These are phyloP conservation scores for Drosophila hydei DNA, from an alignment of 1,140 invertebrate genomes.

Conservation along the genomic window DNA sequence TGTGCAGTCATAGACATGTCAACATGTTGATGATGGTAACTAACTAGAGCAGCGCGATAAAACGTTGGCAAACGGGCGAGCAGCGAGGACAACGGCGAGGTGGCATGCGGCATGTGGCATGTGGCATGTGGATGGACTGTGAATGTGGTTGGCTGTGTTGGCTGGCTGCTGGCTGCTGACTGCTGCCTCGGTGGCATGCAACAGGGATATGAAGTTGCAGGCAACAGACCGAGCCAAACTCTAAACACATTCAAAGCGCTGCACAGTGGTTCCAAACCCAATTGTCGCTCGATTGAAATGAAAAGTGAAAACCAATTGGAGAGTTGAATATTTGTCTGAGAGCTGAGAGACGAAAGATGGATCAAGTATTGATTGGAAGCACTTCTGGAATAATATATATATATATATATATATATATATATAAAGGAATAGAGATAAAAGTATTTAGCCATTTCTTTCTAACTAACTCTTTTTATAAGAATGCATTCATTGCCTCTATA, in stretches of 20 bases:
- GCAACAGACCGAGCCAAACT: slow-evolving; percentile 44
- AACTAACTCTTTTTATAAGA: no score
- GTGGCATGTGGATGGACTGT: slow-evolving; percentile 18
- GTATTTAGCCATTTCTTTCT: no score
- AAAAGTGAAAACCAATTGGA: no score
- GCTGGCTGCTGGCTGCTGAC: neutral
- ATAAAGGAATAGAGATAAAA: no score
- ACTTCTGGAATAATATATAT: no score
- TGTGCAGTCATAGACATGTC: slow-evolving; percentile 80
- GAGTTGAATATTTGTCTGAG: no score
- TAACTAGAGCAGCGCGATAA: slow-evolving; percentile 70
- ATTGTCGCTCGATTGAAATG: no score
- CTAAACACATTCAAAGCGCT: slow-evolving; percentile 54
- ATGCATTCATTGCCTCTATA: no score
- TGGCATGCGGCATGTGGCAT: slow-evolving; percentile 19
- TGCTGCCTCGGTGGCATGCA: slow-evolving; percentile 23
- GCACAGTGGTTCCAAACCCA: slow-evolving; percentile 49
- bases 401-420: no score
- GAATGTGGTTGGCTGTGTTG: neutral
- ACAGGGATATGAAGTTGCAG: slow-evolving; percentile 36
- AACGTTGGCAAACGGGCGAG: slow-evolving; percentile 21
- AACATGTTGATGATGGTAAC: slow-evolving; percentile 82
- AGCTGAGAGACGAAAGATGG: no score
- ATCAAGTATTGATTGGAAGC: no score
- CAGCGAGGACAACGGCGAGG: neutral